These are phyloP conservation scores for Xiphias gladius DNA, from an alignment of 2,113 vertebrate species.

Conservation along the genomic window DNA sequence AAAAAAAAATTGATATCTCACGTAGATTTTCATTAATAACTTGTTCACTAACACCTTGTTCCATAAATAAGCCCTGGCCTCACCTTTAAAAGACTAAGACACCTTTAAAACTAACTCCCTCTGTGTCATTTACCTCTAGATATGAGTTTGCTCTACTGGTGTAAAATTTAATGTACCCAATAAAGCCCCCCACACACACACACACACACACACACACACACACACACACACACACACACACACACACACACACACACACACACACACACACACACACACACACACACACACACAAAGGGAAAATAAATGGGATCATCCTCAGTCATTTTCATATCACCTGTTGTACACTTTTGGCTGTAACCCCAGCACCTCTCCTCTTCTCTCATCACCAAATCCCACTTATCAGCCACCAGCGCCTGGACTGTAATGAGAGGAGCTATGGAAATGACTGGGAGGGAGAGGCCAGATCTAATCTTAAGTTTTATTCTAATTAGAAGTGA, in stretches of 20 bases:
- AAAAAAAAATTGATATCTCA: not conserved
- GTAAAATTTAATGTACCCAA: not conserved
- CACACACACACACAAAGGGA: constrained; percentile 1
- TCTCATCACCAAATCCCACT: constrained; percentile 72
- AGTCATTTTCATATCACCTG: constrained; percentile 45
- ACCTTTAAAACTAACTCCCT: not conserved
- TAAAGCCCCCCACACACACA: not conserved
- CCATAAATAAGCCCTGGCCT: not conserved
- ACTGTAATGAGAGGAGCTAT: constrained; percentile 70
- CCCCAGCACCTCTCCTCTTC: constrained; percentile 43
- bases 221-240: too few species aligned
- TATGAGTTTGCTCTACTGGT: not conserved
- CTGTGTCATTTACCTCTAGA: not conserved
- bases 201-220: too few species aligned
- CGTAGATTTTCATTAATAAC: not conserved
- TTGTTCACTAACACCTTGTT: not conserved
- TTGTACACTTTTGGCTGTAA: constrained; percentile 41
- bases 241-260: too few species aligned
- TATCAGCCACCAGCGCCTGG: constrained; percentile 75
- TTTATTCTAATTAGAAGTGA: constrained; percentile 87
- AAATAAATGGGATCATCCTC: not conserved
- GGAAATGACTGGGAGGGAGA: constrained; percentile 78
- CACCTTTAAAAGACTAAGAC: not conserved
- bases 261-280: too few species aligned
- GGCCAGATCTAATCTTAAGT: constrained; percentile 82